These are phyloP conservation scores for Indicator maculatus DNA, from an alignment of 2,113 vertebrate genomes.

Conservation along the genomic window DNA sequence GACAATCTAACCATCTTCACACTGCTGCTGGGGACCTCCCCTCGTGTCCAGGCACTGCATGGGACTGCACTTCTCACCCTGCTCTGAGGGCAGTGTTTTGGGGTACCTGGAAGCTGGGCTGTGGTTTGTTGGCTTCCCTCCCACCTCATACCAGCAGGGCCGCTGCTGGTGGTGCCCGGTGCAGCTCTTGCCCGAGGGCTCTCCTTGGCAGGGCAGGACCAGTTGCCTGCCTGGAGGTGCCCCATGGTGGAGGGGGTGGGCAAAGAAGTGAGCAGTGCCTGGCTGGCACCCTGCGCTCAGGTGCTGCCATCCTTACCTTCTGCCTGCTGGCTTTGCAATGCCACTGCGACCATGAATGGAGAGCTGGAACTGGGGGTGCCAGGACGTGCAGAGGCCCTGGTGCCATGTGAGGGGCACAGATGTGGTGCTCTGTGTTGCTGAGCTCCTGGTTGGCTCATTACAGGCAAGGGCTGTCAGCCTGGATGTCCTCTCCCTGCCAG, in stretches of 20 bases:
- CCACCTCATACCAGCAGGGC: neutral
- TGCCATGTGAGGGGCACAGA: accelerated
- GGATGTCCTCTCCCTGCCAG: neutral
- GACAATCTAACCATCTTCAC: neutral
- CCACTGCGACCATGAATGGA: accelerated
- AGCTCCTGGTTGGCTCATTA: neutral
- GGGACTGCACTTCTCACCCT: neutral
- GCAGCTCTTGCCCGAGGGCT: accelerated
- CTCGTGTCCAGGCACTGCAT: neutral
- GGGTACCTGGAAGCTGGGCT: neutral
- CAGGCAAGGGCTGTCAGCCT: neutral
- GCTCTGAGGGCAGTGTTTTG: neutral
- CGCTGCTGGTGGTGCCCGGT: neutral
- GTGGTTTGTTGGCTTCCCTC: neutral
- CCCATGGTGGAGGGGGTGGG: neutral
- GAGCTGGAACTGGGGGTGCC: neutral
- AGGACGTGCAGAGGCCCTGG: accelerated
- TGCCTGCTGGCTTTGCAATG: neutral
- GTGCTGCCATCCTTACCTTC: neutral
- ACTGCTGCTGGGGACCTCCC: neutral
- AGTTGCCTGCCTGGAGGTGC: neutral
- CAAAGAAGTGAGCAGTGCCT: neutral
- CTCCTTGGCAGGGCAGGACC: neutral
- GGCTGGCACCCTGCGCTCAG: accelerated
- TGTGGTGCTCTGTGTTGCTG: neutral